Evolutionary conservation across 2,888 invertebrate species (phyloP), one percentile per base, ranked within the genome.

Genomic region (Tetranychus piercei): DNA sequence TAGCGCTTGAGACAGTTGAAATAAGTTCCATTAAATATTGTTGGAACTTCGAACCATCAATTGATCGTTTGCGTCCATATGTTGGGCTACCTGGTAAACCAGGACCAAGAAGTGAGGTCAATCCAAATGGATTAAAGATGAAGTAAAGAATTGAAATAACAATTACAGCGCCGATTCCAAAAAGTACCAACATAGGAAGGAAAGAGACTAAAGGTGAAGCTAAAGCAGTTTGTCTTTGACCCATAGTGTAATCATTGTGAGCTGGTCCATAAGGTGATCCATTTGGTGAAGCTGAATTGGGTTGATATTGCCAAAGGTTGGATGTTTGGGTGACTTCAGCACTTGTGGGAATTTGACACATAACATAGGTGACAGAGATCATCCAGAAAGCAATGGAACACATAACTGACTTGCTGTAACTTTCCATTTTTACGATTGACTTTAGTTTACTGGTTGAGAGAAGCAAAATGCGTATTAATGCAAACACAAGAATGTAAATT

Each of bases 101-200:
- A 7, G 34, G 15, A 9, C 66, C 67, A 6, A 74, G 64, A 9
- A 70, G 72, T 18, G 23, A 69, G n/a, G 70, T 72, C 7, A 74
- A 44, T 18, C 67, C 15, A 65, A 74, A 74, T 1, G 69, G 69
- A 69, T 69, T 69, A 23, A 69, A 69, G 20, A 69, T 69, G 20
- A 69, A 69, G 69, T 69, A 69, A 55, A 74, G 44, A 8, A 74
- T 72, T 0, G 74, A 70, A 15, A 74, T 74, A 18, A 74, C 22
- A 9, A 74, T 44, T 6, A 74, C 69, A n/a, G 74, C 74, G 11
- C 74, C 74, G n/a, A 74, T 65, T 9, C 74, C 74, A 15, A 74
- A 44, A 43, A 74, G 55, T 20, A 74, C 66, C 18, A 74, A 23
- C 22, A 74, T 43, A 11, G 74, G 74, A 9, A 74, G 44, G 44